Evolutionary conservation across 1,140 invertebrate genomes (phyloP), one percentile per base, ranked within the genome.

Genomic region (Ceratina japonica): DNA sequence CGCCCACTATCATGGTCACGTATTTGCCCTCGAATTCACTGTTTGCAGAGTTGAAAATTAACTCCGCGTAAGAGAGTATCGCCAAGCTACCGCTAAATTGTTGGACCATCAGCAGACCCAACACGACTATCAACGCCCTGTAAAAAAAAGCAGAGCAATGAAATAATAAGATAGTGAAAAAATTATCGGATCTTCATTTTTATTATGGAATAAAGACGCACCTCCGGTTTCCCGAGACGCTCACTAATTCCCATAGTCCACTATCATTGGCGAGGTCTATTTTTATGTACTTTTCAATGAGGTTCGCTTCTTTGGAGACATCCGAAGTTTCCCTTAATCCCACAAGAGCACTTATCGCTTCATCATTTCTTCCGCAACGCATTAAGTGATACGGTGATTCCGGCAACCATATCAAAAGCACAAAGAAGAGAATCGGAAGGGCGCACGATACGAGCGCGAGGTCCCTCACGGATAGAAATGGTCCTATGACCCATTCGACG

Each of bases 301-400:
- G 92, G 20, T 94, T 91, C 20, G 94, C 88, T 89, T 96, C 95
- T 62, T 94, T 93, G 72, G 93, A 90, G 16, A 95, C 93, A 84
- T 95, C 93, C 52, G 83, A 87, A 71, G 86, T 91, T 3, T 94
- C 94, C 70, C 95, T 91, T 0, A 96, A 91, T 82, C 91, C 92
- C 75, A 93, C 90, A 49, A 97, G 87, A 1, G 94, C 93, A 66
- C 91, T 89, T 56, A 93, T 91, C 0, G 96, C 96, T 75, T 94
- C 92, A 18, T 94, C 91, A 13, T 91, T 89, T 24, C 92, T 87
- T 2, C 94, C 93, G 24, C 92, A 92, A 69, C 93, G 93, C 1
- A 95, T 90, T 59, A 94, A 93, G 83, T 94, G 96, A 79, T 96
- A 94, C 0, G 96, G 96, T 12, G 96, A 95, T 90, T 97, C 96